A percentile compares a stretch with the other conserved stretches of the same genome.
Conservation (phyloP, 2,888 invertebrate genomes). For the Icerya purchasi region DNA sequence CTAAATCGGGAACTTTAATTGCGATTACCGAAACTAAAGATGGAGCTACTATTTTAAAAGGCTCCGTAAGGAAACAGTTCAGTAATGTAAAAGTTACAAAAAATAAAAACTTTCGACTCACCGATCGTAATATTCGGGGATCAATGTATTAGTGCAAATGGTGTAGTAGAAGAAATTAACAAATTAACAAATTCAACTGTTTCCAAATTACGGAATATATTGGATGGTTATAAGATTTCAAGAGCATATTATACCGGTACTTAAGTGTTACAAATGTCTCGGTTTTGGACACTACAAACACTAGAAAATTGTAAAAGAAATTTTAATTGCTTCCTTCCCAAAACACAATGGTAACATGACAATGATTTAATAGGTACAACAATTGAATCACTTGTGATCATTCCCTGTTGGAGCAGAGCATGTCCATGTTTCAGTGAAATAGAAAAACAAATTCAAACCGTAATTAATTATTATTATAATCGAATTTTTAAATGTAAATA, state of each 20-base stretch:
- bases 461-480: background rate
- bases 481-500: background rate
- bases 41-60: background rate
- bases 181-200: background rate
- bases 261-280: background rate
- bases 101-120: background rate
- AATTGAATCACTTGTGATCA: background rate
- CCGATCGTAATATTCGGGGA: too few relatives aligned
- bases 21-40: background rate
- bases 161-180: background rate
- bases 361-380: background rate
- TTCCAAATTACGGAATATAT: background rate
- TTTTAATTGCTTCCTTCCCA: background rate
- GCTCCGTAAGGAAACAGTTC: background rate
- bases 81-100: background rate
- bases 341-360: background rate
- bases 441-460: background rate
- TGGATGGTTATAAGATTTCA: background rate
- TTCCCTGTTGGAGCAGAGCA: background rate
- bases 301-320: background rate
- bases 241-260: background rate
- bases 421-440: background rate
- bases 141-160: background rate
- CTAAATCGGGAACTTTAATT: background rate
- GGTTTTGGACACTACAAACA: background rate